Conservation (phyloP, 2,888 invertebrate genomes). For the Biston stratarius region DNA sequence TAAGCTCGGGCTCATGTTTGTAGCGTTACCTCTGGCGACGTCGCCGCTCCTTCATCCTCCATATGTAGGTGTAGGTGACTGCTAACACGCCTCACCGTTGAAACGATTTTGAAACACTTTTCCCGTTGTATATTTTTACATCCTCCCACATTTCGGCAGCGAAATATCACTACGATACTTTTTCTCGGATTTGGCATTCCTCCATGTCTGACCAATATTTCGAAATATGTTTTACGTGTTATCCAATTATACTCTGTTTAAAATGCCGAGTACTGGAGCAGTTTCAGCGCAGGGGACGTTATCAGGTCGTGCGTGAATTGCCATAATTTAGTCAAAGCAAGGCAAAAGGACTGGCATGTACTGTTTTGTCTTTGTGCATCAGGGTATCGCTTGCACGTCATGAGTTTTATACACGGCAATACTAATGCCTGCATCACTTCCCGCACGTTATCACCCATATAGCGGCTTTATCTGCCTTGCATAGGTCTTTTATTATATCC, state of each 20-base stretch:
- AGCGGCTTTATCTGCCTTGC: constrained; percentile 19
- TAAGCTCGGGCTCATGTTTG: constrained; percentile 55
- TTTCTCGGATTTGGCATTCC: constrained; percentile 56
- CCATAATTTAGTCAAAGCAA: constrained; percentile 67
- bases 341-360: constrained; percentile 75
- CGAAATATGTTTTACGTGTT: constrained; percentile 45
- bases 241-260: constrained; percentile 30
- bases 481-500: neutral
- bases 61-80: constrained; percentile 46
- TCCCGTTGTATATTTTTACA: constrained; percentile 55
- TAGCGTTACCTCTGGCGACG: constrained; percentile 51
- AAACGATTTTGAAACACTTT: constrained; percentile 47
- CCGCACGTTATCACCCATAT: constrained; percentile 10
- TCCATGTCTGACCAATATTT: constrained; percentile 53
- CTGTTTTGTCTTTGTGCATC: constrained; percentile 78
- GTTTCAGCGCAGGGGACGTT: constrained; percentile 35
- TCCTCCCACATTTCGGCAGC: constrained; percentile 50
- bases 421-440: constrained; percentile 20
- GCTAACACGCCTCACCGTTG: constrained; percentile 46
- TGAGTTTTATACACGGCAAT: constrained; percentile 57
- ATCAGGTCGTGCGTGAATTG: constrained; percentile 48
- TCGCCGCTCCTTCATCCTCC: constrained; percentile 38
- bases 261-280: constrained; percentile 19
- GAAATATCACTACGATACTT: constrained; percentile 52
- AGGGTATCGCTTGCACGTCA: constrained; percentile 65